Base-by-base conservation (phyloP, 2,888 invertebrate species). In the Apocheima hispidaria region DNA sequence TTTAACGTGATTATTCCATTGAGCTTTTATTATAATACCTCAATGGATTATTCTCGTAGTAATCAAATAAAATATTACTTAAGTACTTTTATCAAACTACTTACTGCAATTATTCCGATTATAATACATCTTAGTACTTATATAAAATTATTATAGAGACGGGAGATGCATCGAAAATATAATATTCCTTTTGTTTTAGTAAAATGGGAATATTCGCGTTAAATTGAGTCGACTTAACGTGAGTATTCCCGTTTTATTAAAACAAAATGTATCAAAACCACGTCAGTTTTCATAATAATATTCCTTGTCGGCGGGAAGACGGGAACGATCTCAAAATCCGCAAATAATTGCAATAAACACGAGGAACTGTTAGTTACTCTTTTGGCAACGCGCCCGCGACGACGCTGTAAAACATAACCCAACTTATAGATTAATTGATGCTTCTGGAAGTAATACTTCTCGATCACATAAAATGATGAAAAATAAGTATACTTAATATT, bases 301-400 rank as follows among this genome's bases (percentile, higher is more conserved):
- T 79, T 75, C 71, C 28, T 68, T 70, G 73, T 72, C 65, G 69
- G 69, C 64, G 71, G 63, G 65, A 72, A 61, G 66, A 68, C 63
- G 72, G 67, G 65, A 74, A 58, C 64, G 66, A 70, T 77, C 68
- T 69, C 69, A 71, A 70, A 77, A 81, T 79, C 76, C 79, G 71
- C 75, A 75, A 83, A 84, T 84, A 81, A 85, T 86, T 83, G 81
- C 79, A 83, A 83, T 82, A 82, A 83, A 86, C 78, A 79, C 75
- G 70, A 73, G 75, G 74, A 77, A 72, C 70, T 62, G 70, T 69
- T 69, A 70, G 59, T 72, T 72, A 76, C 67, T 69, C 64, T 70
- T 70, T 74, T 84, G 84, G 85, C 83, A 81, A 68, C 46, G 7
- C 72, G 83, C 84, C 85, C 79, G 70, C 61, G 59, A 71, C 74